Conservation (phyloP, 2,797 vertebrate species). For the Pelobates cultripes region DNA sequence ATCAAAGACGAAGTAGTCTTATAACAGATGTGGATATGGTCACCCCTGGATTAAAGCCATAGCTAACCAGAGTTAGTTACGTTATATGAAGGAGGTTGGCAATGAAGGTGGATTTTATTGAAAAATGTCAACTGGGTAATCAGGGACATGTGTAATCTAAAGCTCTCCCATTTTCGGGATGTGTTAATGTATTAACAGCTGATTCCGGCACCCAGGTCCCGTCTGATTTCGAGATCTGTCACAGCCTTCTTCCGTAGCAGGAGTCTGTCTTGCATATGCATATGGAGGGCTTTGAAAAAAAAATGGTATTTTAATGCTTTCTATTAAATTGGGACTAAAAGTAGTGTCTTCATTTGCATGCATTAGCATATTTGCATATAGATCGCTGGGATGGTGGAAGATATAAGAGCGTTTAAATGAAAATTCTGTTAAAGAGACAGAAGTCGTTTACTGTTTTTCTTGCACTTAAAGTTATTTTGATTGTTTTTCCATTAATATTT, state of each 20-base stretch:
- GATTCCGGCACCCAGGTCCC: conserved; percentile 38
- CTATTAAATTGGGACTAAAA: conserved; percentile 89
- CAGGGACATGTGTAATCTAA: conserved; percentile 4
- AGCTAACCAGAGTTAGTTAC: too few species aligned
- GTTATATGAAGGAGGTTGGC: too few species aligned
- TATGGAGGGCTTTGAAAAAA: conserved; percentile 77
- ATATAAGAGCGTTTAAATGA: conserved; percentile 83
- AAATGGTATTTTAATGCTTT: conserved; percentile 87
- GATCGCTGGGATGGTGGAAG: conserved; percentile 83
- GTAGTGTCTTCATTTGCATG: conserved; percentile 86
- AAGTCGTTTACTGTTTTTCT: conserved; percentile 60
- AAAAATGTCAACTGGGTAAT: conserved; percentile 30
- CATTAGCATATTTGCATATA: conserved; percentile 88
- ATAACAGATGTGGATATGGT: too few species aligned
- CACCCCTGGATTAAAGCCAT: too few species aligned
- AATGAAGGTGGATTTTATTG: neutral
- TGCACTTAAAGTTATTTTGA: conserved; percentile 28
- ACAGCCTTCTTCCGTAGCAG: conserved; percentile 69
- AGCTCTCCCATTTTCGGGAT: conserved; percentile 11
- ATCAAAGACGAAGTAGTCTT: too few species aligned
- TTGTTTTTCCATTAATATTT: neutral
- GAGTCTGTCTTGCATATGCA: conserved; percentile 78
- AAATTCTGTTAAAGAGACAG: conserved; percentile 83
- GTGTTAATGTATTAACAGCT: conserved; percentile 45
- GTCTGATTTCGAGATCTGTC: conserved; percentile 66